phyloP scores from a whole-genome alignment of 2,888 invertebrate species.

The Cataglyphis livida region DNA sequence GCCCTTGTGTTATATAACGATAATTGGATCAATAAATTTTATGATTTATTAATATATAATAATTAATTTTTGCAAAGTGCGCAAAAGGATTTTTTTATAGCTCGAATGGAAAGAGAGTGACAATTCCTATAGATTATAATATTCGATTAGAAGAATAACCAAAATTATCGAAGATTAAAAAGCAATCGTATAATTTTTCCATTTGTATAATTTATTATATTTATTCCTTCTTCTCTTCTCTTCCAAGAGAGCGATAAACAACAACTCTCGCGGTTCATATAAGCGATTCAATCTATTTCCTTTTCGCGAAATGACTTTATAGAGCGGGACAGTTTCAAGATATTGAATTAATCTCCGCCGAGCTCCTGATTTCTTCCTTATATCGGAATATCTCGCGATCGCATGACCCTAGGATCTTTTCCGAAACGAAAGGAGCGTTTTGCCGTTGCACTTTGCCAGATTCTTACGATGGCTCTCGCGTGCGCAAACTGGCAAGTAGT shows the following conservation, averaged over 20 bases:
- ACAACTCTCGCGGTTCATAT: not conserved
- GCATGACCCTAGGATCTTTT: not conserved
- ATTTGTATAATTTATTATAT: not conserved
- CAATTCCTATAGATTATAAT: not conserved
- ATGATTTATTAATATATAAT: not conserved
- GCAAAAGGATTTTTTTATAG: not conserved
- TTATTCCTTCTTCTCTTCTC: not conserved
- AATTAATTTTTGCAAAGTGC: not conserved
- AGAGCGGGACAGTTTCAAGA: not conserved
- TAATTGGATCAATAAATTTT: not conserved
- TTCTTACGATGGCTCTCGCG: slow-evolving; percentile 26
- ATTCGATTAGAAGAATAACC: not conserved
- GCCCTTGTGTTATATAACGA: not conserved
- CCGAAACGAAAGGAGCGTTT: slow-evolving; percentile 18
- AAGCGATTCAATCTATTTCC: not conserved
- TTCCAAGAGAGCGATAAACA: not conserved
- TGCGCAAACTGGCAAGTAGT: slow-evolving; percentile 42
- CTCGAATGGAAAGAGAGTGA: not conserved
- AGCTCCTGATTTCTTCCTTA: not conserved
- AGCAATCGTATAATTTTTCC: not conserved
- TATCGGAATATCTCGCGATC: not conserved
- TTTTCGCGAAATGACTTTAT: not conserved
- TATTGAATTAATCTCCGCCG: not conserved
- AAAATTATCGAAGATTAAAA: not conserved
- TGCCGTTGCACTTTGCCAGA: not conserved